phyloP scores from a whole-genome alignment of 2,888 invertebrate genomes.

The Oscheius sp. region DNA sequence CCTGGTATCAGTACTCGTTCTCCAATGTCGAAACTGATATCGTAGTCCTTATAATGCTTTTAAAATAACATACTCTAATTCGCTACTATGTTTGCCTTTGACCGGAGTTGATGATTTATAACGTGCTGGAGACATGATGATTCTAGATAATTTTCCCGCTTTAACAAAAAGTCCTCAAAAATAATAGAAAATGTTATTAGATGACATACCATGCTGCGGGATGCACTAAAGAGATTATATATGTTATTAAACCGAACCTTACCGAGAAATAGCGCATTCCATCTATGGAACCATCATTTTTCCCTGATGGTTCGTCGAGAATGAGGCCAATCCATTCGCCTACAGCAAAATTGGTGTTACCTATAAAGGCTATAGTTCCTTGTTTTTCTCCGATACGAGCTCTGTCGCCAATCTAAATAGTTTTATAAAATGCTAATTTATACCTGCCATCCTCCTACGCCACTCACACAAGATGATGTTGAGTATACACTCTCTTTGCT shows the following conservation, averaged over 20 bases:
- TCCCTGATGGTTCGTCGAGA: constrained; percentile 89
- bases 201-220: constrained; percentile 39
- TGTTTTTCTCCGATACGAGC: constrained; percentile 39
- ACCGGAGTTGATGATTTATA: constrained; percentile 29
- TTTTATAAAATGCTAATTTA: not conserved
- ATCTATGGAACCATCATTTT: constrained; percentile 93
- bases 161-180: constrained; percentile 50
- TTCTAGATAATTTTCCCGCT: constrained; percentile 37
- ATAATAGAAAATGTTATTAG: too few relatives aligned
- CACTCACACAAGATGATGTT: constrained; percentile 35
- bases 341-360: constrained; percentile 75
- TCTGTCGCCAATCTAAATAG: constrained; percentile 46
- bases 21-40: constrained; percentile 52
- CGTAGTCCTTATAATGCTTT: not conserved
- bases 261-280: constrained; percentile 81
- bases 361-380: constrained; percentile 59
- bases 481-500: constrained; percentile 39
- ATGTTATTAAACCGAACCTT: not conserved
- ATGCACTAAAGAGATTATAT: constrained; percentile 32
- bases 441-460: constrained; percentile 41
- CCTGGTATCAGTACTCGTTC: constrained; percentile 59
- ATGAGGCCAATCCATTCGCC: constrained; percentile 97
- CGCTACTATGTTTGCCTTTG: constrained; percentile 30
- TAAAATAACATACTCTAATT: constrained; percentile 33
- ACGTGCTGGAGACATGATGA: constrained; percentile 18